Conservation (phyloP, 2,113 vertebrate genomes). For the Glaucidium brasilianum region DNA sequence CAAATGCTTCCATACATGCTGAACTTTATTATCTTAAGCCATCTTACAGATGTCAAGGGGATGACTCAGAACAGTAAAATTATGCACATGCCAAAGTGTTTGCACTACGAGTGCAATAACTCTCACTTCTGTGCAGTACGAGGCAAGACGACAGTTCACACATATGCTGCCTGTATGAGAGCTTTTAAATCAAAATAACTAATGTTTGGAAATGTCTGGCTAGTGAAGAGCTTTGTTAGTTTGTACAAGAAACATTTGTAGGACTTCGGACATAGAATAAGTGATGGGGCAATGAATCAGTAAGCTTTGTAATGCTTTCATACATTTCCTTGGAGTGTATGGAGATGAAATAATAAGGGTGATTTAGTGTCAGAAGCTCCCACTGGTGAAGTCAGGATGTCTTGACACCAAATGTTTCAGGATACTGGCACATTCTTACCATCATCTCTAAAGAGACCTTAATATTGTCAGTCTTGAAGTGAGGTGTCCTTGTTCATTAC, state of each 20-base stretch:
- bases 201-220: background rate
- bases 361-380: background rate
- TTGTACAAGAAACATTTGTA: conserved; percentile 12
- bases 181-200: conserved; percentile 24
- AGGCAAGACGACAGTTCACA: conserved; percentile 8
- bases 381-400: background rate
- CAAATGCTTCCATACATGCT: background rate
- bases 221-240: background rate
- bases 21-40: conserved; percentile 11
- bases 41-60: background rate
- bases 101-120: background rate
- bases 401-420: background rate
- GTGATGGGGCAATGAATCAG: background rate
- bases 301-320: background rate
- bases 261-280: background rate
- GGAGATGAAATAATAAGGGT: background rate
- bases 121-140: background rate
- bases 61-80: conserved; percentile 15
- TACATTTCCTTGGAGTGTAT: background rate
- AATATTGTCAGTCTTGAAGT: background rate
- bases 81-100: background rate
- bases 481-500: background rate
- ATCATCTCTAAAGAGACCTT: background rate
- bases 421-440: background rate
- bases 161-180: background rate